These are phyloP conservation scores for Sprattus sprattus DNA, from an alignment of 2,113 vertebrate genomes.

Conservation along the genomic window DNA sequence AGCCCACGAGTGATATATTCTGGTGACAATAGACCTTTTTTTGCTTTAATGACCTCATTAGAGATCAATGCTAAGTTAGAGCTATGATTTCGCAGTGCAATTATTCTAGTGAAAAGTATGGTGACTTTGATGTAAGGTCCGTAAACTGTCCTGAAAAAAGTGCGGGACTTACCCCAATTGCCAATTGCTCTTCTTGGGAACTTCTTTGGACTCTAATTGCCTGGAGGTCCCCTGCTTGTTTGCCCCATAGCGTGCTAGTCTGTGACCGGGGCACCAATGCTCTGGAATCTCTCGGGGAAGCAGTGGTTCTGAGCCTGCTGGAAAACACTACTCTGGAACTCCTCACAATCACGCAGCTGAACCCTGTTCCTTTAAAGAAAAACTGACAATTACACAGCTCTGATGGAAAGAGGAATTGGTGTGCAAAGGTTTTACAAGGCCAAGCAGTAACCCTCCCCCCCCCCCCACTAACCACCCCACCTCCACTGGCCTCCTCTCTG, in stretches of 20 bases:
- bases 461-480: not conserved
- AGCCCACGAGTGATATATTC: not conserved
- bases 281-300: no score
- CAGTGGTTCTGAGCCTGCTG: not conserved
- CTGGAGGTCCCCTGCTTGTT: not conserved
- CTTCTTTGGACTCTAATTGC: not conserved
- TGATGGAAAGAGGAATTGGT: constrained; percentile 64
- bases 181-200: not conserved
- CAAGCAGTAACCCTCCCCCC: constrained; percentile 34
- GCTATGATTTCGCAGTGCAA: not conserved
- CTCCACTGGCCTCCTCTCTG: not conserved
- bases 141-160: not conserved
- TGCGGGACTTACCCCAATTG: not conserved
- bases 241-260: not conserved
- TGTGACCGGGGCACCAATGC: not conserved
- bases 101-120: not conserved
- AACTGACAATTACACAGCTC: constrained; percentile 60
- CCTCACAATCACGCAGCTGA: constrained; percentile 34
- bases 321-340: constrained; percentile 44
- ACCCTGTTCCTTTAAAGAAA: constrained; percentile 50
- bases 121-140: not conserved
- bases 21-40: not conserved
- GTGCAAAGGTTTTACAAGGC: constrained; percentile 65
- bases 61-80: not conserved
- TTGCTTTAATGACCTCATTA: not conserved